Percentiles rank a stretch among this genome's conserved stretches.
Conservation (phyloP, 1,140 invertebrate genomes). For the Ostrea denselamellosa region DNA sequence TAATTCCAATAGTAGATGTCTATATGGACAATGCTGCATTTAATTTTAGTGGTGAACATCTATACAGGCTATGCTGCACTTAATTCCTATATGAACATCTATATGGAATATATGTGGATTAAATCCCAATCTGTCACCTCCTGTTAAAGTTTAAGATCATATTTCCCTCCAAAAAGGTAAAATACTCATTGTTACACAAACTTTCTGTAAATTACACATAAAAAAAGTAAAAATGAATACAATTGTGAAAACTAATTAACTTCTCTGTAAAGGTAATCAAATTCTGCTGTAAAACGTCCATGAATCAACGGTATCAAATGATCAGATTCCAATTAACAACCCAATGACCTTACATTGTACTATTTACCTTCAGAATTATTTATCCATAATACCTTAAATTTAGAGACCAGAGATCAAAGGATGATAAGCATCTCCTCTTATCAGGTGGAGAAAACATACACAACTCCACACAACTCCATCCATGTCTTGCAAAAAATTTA, state of each 20-base stretch:
- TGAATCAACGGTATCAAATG: constrained; percentile 12
- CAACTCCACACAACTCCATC: neutral
- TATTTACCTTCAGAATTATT: constrained; percentile 8
- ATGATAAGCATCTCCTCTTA: neutral
- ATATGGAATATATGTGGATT: too few relatives aligned
- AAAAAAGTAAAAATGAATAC: neutral
- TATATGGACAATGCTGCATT: too few relatives aligned
- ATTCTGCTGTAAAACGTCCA: neutral
- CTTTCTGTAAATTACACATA: too few relatives aligned
- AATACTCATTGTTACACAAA: too few relatives aligned
- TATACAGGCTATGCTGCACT: too few relatives aligned
- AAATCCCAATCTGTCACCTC: too few relatives aligned
- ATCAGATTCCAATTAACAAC: constrained; percentile 21
- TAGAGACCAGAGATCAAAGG: constrained; percentile 21
- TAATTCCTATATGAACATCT: too few relatives aligned
- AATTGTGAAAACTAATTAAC: constrained; percentile 32
- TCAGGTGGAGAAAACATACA: neutral
- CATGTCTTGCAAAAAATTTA: constrained; percentile 14
- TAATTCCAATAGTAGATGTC: too few relatives aligned
- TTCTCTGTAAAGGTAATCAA: constrained; percentile 6
- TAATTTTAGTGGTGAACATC: too few relatives aligned
- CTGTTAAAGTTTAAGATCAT: too few relatives aligned
- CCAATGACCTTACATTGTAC: neutral
- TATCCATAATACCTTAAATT: neutral
- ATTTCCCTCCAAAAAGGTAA: too few relatives aligned